A percentile compares a stretch with the other conserved stretches of the same genome.
These are phyloP conservation scores for Tachypleus tridentatus DNA, from an alignment of 1,140 invertebrate species.

Conservation along the genomic window DNA sequence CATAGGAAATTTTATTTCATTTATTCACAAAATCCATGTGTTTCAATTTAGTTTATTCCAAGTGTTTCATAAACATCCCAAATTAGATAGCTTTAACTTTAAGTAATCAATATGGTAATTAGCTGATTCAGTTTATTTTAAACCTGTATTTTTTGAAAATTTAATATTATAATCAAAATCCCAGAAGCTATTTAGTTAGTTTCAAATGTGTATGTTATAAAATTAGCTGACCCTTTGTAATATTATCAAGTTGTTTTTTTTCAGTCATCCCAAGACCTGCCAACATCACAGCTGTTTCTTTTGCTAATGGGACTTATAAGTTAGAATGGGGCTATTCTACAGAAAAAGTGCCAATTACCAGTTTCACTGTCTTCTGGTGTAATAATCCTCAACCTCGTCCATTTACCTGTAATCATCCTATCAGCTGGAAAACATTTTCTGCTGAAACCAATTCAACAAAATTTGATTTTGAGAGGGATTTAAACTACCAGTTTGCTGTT, in stretches of 20 bases:
- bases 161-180: no score
- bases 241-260: not conserved
- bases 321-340: constrained; percentile 7
- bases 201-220: no score
- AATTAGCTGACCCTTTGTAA: no score
- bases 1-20: no score
- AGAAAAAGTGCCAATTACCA: not conserved
- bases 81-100: not conserved
- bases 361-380: constrained; percentile 19
- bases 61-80: not conserved
- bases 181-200: no score
- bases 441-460: not conserved
- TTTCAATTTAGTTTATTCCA: no score
- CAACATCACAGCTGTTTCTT: constrained; percentile 14
- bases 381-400: constrained; percentile 6
- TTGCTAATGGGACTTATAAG: constrained; percentile 15
- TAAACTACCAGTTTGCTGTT: constrained; percentile 14
- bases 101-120: not conserved
- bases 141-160: not conserved
- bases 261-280: constrained; percentile 7
- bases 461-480: constrained; percentile 4
- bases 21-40: no score
- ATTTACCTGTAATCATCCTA: constrained; percentile 11
- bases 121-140: not conserved
- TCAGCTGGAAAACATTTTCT: constrained; percentile 8